These are phyloP conservation scores for Nymphicus hollandicus DNA, from an alignment of 2,113 vertebrate genomes.

Conservation along the genomic window DNA sequence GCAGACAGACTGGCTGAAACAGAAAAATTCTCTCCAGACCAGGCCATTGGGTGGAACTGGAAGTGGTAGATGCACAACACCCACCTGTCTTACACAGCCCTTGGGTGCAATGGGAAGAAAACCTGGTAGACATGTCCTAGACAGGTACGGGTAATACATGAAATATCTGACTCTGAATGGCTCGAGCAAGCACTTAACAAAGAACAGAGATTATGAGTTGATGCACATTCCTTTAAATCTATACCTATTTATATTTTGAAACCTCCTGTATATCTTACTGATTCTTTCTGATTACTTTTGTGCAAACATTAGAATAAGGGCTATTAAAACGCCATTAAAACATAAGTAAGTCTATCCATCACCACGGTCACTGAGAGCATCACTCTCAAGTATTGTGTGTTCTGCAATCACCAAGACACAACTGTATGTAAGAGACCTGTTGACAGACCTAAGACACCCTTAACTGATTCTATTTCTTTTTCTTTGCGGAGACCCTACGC, in stretches of 20 bases:
- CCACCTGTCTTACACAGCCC: accelerated
- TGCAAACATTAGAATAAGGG: background rate
- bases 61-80: background rate
- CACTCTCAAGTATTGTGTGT: background rate
- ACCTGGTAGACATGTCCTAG: background rate
- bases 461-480: background rate
- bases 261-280: background rate
- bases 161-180: background rate
- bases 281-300: background rate
- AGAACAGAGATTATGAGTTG: background rate
- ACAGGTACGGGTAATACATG: background rate
- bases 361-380: background rate
- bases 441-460: background rate
- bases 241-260: background rate
- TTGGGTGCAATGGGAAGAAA: background rate
- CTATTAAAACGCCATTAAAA: background rate
- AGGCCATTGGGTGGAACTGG: background rate
- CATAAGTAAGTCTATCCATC: background rate
- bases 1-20: background rate
- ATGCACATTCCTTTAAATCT: background rate
- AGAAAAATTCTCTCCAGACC: background rate
- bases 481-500: background rate
- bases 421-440: background rate
- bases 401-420: background rate
- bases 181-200: background rate